phyloP scores from a whole-genome alignment of 1,140 invertebrate species.

The Branchinecta lynchi region DNA sequence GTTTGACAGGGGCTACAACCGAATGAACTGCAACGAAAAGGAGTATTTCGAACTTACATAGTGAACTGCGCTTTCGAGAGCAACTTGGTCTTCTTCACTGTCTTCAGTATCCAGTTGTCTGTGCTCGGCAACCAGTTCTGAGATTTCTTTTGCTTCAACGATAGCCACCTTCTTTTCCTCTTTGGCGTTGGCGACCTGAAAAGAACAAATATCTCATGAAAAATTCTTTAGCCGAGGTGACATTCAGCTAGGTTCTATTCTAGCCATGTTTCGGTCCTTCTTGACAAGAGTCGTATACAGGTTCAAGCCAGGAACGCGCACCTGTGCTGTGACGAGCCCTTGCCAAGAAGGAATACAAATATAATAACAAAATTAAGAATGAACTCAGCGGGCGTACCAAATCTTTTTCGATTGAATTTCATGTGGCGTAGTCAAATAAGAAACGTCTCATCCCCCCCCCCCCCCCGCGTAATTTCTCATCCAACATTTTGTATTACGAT shows the following conservation, averaged over 20 bases:
- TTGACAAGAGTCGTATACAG: not conserved
- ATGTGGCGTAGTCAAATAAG: too few species aligned
- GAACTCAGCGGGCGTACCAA: too few species aligned
- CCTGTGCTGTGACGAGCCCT: not conserved
- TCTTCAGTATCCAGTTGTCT: slow-evolving; percentile 21
- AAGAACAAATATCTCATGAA: not conserved
- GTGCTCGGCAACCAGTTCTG: slow-evolving; percentile 20
- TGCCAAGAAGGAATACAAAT: not conserved
- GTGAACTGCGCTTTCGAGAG: slow-evolving; percentile 18
- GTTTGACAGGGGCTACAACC: too few species aligned
- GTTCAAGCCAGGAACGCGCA: not conserved
- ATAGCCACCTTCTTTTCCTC: slow-evolving; percentile 18
- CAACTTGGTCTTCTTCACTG: slow-evolving; percentile 22
- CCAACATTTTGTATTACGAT: too few species aligned
- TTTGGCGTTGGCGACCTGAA: slow-evolving; percentile 15
- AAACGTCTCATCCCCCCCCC: too few species aligned
- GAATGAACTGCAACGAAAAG: too few species aligned
- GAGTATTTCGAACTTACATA: slow-evolving; percentile 17
- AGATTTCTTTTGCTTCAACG: slow-evolving; percentile 13
- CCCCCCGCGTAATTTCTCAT: too few species aligned
- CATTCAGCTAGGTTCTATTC: not conserved
- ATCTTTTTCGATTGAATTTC: too few species aligned
- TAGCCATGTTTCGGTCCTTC: not conserved
- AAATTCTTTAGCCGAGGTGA: not conserved
- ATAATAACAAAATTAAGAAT: too few species aligned